Evolutionary conservation across 2,888 invertebrate genomes (phyloP).

Genomic region (Thereva nobilitata): DNA sequence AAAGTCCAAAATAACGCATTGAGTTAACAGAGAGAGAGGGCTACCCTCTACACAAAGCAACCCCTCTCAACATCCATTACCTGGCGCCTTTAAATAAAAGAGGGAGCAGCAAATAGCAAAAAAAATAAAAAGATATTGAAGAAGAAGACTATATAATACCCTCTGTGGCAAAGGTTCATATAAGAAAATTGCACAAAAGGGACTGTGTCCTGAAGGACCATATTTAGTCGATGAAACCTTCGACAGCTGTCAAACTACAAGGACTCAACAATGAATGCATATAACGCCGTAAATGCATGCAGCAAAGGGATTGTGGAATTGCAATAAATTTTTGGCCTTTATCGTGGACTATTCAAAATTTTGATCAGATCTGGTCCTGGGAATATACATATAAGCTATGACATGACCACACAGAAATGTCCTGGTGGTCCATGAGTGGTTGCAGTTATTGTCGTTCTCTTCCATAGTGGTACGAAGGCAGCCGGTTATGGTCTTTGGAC

Average conservation of each 20-base stretch:
- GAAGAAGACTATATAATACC: too few species aligned
- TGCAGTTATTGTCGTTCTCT: neutral
- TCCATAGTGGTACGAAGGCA: neutral
- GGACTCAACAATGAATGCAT: too few species aligned
- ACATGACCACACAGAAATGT: constrained; percentile 5
- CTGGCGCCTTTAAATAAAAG: constrained; percentile 20
- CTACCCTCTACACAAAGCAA: too few species aligned
- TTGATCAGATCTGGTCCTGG: constrained; percentile 4
- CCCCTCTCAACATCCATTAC: constrained; percentile 18
- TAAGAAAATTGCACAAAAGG: constrained; percentile 28
- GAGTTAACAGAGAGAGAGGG: too few species aligned
- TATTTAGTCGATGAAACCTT: constrained; percentile 27
- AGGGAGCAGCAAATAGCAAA: neutral
- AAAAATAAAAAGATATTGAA: too few species aligned
- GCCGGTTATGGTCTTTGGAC: neutral
- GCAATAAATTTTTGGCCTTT: too few species aligned
- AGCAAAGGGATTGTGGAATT: neutral
- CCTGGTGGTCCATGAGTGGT: constrained; percentile 10
- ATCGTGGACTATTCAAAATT: constrained; percentile 7
- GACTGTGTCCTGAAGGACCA: neutral
- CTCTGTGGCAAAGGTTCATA: constrained; percentile 4
- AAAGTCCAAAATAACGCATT: too few species aligned
- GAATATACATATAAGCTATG: constrained; percentile 18
- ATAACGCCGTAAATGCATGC: neutral
- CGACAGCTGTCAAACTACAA: constrained; percentile 33